Evolutionary conservation across 2,797 vertebrate genomes (phyloP).

Genomic region (Clarias pachynema): DNA sequence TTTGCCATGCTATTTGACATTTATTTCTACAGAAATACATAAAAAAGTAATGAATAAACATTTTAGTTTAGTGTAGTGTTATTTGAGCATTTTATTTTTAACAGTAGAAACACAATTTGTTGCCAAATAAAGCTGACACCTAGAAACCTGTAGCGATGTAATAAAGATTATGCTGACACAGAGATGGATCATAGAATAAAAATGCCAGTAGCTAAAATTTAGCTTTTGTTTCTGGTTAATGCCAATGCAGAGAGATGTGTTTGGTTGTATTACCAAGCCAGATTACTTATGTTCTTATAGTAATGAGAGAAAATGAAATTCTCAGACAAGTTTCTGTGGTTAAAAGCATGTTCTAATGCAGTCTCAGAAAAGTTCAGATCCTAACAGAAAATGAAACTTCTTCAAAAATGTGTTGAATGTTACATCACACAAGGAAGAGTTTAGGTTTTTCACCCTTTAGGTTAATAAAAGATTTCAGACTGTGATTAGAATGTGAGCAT

Average conservation of each 20-base stretch:
- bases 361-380: background rate
- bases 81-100: background rate
- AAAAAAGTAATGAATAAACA: background rate
- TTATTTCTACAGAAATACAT: background rate
- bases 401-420: background rate
- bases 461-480: background rate
- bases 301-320: background rate
- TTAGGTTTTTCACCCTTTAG: background rate
- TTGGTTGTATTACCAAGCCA: background rate
- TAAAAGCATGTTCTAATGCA: background rate
- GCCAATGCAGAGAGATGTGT: background rate
- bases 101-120: background rate
- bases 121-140: background rate
- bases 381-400: background rate
- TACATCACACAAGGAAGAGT: conserved; percentile 6
- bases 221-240: background rate
- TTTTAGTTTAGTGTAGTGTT: background rate
- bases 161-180: background rate
- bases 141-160: background rate
- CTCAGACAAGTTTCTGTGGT: background rate
- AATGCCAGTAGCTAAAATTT: background rate
- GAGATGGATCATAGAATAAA: background rate
- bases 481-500: background rate
- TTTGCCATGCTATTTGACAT: background rate
- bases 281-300: background rate